Base-by-base conservation (phyloP, 2,797 vertebrate species). In the Graptemys geographica region DNA sequence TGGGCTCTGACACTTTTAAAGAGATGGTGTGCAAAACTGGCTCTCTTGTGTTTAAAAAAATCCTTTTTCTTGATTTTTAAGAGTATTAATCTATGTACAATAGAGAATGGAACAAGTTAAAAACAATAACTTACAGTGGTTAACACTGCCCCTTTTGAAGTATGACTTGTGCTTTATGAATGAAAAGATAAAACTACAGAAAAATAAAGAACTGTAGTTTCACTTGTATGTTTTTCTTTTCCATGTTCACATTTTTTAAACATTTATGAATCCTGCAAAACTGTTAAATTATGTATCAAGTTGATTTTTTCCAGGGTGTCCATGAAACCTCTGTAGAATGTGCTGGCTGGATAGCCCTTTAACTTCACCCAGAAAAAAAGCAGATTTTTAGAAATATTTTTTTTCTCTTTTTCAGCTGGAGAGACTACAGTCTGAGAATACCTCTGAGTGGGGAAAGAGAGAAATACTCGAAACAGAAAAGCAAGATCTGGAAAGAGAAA, bases 401-500 rank as follows among this genome's bases (percentile, higher is more conserved):
- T 52, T 47, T 27, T 89, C 0, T 87, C 15, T 93, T 95, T 92
- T 84, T 84, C 82, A 98, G 97, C 28, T 96, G 31, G 95, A 97
- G 92, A 96, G 65, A 93, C 5, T 91, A n/a, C 91, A 93, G 55
- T 85, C 65, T 27, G 92, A 97, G 86, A 96, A 94, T 59, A 81
- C 28, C 0, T 87, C 87, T 25, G 94, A 96, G 9, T 94, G 96
- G 96, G 56, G 52, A 94, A 94, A 95, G 76, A 96, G 31, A 87
- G 91, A 95, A 79, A 85, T 0, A 52, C 78, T 89, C 56, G 96
- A 97, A 95, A 88, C 74, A 79, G 95, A 96, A 93, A 97, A 97
- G 27, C 92, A 95, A 90, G 79, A 11, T 55, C 65, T 97, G 90
- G 95, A 97, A 88, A 97, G 95, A 93, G 97, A 98, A 31, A 97